Conservation (phyloP, 2,797 vertebrate species). For the Hemitrygon akajei region DNA sequence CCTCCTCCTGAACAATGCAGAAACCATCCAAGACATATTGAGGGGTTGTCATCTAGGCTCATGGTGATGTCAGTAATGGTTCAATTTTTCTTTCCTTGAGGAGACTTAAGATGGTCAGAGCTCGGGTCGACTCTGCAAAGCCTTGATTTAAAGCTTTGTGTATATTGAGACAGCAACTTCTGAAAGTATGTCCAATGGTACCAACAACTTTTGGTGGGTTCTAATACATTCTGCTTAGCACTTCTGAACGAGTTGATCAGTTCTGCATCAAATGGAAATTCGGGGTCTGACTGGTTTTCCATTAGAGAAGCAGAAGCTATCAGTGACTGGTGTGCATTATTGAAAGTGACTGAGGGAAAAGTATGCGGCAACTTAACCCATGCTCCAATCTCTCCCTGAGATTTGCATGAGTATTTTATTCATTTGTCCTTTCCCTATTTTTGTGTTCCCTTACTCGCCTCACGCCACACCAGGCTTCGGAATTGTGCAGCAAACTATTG, state of each 20-base stretch:
- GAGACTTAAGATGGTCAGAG: background rate
- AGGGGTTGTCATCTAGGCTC: background rate
- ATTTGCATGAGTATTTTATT: background rate
- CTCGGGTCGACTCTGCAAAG: background rate
- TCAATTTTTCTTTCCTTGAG: background rate
- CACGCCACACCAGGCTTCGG: too few relatives aligned
- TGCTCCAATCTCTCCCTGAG: background rate
- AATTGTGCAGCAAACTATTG: background rate
- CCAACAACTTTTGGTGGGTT: background rate
- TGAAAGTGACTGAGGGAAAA: background rate
- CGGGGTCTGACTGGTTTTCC: background rate
- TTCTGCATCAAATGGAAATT: background rate
- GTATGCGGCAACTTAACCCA: background rate
- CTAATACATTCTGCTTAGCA: background rate
- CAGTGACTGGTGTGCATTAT: background rate
- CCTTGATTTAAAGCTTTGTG: constrained; percentile 1
- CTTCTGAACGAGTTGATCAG: background rate
- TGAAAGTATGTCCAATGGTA: constrained; percentile 16
- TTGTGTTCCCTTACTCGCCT: background rate
- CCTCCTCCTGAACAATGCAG: background rate
- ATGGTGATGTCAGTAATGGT: background rate
- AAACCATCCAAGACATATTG: background rate
- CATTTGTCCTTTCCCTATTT: background rate
- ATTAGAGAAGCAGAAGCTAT: too few relatives aligned
- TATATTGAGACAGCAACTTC: background rate